Base-by-base conservation (phyloP, 2,113 vertebrate species). In the Stigmatopora nigra region DNA sequence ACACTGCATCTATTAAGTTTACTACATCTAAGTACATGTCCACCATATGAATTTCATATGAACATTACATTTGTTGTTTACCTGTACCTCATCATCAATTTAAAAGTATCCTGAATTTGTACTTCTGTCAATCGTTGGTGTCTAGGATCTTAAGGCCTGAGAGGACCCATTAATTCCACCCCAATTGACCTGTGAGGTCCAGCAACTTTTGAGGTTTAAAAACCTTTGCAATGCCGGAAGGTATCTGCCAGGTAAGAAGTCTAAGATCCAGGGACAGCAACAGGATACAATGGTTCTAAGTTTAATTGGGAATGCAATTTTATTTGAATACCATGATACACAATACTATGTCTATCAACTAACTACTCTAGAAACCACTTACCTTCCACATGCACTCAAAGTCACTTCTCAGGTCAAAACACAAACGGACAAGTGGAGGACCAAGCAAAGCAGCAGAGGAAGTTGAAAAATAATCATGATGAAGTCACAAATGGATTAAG, bases 381-480 rank as follows among this genome's bases (percentile, higher is more conserved):
- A 85, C 81, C 81, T 79, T 72, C 16, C 10, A 17, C 49, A 67
- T 20, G 68, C 22, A 48, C 19, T 78, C 67, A 85, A 56, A 56
- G 53, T 35, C 64, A 59, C 48, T 35, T 72, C 69, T 77, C 67
- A 73, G 11, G 11, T 51, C 1, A 76, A 64, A 65, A 80, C 65
- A 76, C 55, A 77, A 9, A 51, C 61, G 67, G 67, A 85, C 65
- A 81, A 48, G 53, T 60, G 79, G 48, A 75, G 47, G 78, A 72
- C 77, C 71, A 83, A 55, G 78, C 46, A 68, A 68, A 68, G 16
- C 59, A 72, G 74, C 49, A 69, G 56, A 71, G 64, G 13, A 16
- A 73, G 47, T 11, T 61, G 44, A 45, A 61, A 45, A n/a, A 45
- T 13, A 45, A 12, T 45, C n/a, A 45, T 45, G 59, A 14, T 45